Conservation (phyloP, 2,797 vertebrate genomes). For the Otolemur crassicaudatus region DNA sequence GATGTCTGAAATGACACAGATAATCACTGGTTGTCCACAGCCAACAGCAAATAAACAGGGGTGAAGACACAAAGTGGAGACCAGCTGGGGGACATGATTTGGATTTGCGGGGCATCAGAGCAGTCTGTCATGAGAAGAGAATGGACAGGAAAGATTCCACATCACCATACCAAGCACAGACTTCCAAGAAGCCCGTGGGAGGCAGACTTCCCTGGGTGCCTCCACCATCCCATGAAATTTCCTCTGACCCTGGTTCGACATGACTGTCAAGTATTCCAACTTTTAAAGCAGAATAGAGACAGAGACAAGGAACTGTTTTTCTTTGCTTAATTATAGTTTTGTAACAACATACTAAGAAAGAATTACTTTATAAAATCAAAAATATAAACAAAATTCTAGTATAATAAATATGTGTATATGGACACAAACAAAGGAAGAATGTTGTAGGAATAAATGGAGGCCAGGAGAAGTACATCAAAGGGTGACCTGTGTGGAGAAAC, state of each 20-base stretch:
- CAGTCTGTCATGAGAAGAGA: background rate
- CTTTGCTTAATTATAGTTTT: background rate
- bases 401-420: background rate
- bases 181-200: background rate
- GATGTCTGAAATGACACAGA: conserved; percentile 39
- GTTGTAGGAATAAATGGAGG: background rate
- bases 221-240: background rate
- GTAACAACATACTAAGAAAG: conserved; percentile 17
- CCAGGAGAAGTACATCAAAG: background rate
- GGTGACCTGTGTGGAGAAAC: background rate
- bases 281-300: conserved; percentile 6
- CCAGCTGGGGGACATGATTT: conserved; percentile 41
- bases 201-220: background rate
- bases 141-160: background rate
- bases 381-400: conserved; percentile 22
- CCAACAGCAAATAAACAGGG: conserved; percentile 62
- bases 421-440: background rate
- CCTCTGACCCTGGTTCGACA: background rate
- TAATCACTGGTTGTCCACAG: conserved; percentile 50
- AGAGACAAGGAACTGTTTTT: conserved; percentile 14
- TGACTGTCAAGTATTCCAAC: conserved; percentile 4
- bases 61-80: conserved; percentile 42
- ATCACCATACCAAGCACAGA: background rate
- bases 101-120: conserved; percentile 35
- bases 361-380: conserved; percentile 25